Percentiles rank a stretch among this genome's conserved stretches.
Conservation (phyloP, 2,797 vertebrate genomes). For the Pampus argenteus region DNA sequence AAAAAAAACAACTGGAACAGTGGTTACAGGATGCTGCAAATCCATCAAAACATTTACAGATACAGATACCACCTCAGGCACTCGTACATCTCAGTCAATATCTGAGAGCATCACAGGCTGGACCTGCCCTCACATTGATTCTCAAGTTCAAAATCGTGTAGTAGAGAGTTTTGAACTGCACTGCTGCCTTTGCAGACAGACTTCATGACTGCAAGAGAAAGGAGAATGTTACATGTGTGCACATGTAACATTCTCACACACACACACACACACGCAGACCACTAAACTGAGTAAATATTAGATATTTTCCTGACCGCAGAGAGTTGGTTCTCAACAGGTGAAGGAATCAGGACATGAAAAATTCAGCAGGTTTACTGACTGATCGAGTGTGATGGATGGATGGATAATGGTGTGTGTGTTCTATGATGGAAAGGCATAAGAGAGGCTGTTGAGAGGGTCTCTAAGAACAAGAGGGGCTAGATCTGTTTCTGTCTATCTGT, state of each 20-base stretch:
- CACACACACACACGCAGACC: conserved; percentile 4
- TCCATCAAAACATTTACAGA: conserved; percentile 74
- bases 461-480: conserved; percentile 25
- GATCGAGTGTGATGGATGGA: conserved; percentile 52
- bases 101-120: conserved; percentile 64
- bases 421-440: conserved; percentile 36
- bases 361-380: conserved; percentile 56
- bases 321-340: conserved; percentile 58
- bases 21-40: conserved; percentile 62
- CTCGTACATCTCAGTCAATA: conserved; percentile 65
- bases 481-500: conserved; percentile 6
- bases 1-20: conserved; percentile 54
- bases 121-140: conserved; percentile 66
- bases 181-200: conserved; percentile 52
- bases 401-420: conserved; percentile 8
- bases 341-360: conserved; percentile 60
- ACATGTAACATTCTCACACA: conserved; percentile 5
- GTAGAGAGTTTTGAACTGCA: conserved; percentile 27
- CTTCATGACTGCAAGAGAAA: conserved; percentile 42
- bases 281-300: conserved; percentile 55
- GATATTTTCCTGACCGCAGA: conserved; percentile 47
- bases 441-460: conserved; percentile 25
- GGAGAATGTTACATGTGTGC: conserved; percentile 22
- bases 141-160: conserved; percentile 49
- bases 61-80: conserved; percentile 69